Evolutionary conservation across 2,797 vertebrate species (phyloP).

Genomic region (Thunnus albacares): DNA sequence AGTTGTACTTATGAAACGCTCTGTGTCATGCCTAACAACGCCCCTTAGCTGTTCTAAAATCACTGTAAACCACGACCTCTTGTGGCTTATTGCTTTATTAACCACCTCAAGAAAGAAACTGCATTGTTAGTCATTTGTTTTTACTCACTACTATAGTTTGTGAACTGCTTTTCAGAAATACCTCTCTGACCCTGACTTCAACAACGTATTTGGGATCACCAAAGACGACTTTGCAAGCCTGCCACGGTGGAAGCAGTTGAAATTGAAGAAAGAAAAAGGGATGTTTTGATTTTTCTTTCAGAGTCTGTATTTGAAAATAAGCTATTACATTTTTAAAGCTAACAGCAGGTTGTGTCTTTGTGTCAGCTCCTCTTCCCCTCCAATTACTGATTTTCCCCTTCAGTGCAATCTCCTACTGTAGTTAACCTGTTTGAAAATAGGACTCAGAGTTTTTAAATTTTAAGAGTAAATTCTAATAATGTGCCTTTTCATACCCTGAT

Average conservation of each 20-base stretch:
- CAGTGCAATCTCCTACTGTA: neutral
- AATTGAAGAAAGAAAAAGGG: slow-evolving; percentile 89
- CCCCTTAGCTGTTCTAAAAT: no score
- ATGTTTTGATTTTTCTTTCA: slow-evolving; percentile 84
- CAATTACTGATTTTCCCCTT: neutral
- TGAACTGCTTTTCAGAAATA: slow-evolving; percentile 82
- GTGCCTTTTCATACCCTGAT: neutral
- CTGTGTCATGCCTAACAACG: no score
- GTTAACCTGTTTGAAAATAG: neutral
- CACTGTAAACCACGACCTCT: no score
- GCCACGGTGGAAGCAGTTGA: slow-evolving; percentile 90
- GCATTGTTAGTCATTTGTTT: neutral
- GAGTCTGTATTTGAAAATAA: slow-evolving; percentile 18
- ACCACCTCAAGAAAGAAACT: neutral
- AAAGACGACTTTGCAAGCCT: slow-evolving; percentile 85
- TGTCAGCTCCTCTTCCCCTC: neutral
- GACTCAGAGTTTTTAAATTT: neutral
- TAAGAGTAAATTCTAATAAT: neutral
- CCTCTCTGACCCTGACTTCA: slow-evolving; percentile 90
- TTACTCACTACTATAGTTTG: neutral
- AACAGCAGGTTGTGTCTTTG: neutral
- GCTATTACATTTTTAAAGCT: neutral
- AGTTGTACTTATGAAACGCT: no score
- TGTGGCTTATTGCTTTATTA: no score
- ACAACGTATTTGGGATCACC: slow-evolving; percentile 84